phyloP scores from a whole-genome alignment of 2,888 invertebrate species.

The Linnaemya tessellans region DNA sequence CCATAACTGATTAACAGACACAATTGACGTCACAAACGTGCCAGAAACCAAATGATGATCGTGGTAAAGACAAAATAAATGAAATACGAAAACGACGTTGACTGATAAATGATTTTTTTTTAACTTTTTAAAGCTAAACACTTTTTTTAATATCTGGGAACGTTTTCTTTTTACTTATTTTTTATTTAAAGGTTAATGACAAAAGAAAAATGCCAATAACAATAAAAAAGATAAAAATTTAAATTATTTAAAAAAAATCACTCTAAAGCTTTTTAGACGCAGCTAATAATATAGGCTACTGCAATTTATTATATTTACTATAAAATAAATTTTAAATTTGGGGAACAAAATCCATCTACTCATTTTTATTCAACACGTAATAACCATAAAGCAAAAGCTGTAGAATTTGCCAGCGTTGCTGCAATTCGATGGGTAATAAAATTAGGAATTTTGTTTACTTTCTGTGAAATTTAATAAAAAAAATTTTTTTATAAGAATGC shows the following conservation, averaged over 20 bases:
- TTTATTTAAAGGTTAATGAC: background rate
- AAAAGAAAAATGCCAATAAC: background rate
- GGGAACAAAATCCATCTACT: no score
- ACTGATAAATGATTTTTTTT: slow-evolving; percentile 35
- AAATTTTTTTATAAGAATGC: no score
- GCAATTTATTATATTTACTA: no score
- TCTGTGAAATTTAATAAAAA: no score
- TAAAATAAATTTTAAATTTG: no score
- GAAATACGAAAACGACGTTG: slow-evolving; percentile 17
- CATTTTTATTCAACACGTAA: no score
- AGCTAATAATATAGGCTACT: background rate
- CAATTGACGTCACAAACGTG: slow-evolving; percentile 71
- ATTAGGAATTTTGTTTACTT: no score
- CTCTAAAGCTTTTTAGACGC: background rate
- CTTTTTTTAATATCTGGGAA: background rate
- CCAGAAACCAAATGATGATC: slow-evolving; percentile 57
- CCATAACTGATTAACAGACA: slow-evolving; percentile 53
- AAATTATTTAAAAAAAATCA: background rate
- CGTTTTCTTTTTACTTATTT: no score
- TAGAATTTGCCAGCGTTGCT: no score
- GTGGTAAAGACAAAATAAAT: slow-evolving; percentile 43
- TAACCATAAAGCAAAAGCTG: no score
- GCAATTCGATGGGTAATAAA: no score
- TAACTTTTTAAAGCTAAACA: background rate
- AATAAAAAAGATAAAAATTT: background rate